Evolutionary conservation across 2,888 invertebrate species (phyloP), one percentile per base, ranked within the genome.

Genomic region (Bimastos eiseni): DNA sequence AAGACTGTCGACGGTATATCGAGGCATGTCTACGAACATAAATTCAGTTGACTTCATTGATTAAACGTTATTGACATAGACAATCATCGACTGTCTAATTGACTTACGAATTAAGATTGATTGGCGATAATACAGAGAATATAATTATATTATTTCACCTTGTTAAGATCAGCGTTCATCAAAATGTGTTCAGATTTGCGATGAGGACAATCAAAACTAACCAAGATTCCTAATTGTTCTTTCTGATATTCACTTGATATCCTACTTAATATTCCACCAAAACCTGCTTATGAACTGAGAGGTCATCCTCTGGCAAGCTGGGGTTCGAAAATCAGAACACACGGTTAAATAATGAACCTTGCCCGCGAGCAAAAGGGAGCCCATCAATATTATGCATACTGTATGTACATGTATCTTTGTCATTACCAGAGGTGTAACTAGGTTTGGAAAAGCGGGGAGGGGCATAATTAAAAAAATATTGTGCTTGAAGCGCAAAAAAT

Each of bases 1-100:
- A 19, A 89, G 37, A 41, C 44, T 44, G 89, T 89, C 89, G 41
- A 89, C 89, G 6, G 89, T 89, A 13, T 89, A 89, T 70, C 70
- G 70, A 70, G n/a, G 0, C 70, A 70, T 70, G n/a, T n/a, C 70
- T 70, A 70, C 13, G n/a, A n/a, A 70, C 30, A 70, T 30, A 70
- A 70, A 70, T 70, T n/a, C 30, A 70, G 30, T 49, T n/a, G 49
- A 49, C 30, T n/a, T 70, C n/a, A 70, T n/a, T 5, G 55, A 3
- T 55, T 6, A 55, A 55, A 30, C 55, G 30, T 70, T 13, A 70
- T 70, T 6, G n/a, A 70, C 70, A 70, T 17, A 1, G 13, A 70
- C 30, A 11, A 11, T 41, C n/a, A 70, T n/a, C 11, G 70, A 70
- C 30, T 70, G 49, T 21, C 6, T 49, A n/a, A 41, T 15, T 41